These are phyloP conservation scores for Rutpela maculata DNA, from an alignment of 2,888 invertebrate species.

Conservation along the genomic window DNA sequence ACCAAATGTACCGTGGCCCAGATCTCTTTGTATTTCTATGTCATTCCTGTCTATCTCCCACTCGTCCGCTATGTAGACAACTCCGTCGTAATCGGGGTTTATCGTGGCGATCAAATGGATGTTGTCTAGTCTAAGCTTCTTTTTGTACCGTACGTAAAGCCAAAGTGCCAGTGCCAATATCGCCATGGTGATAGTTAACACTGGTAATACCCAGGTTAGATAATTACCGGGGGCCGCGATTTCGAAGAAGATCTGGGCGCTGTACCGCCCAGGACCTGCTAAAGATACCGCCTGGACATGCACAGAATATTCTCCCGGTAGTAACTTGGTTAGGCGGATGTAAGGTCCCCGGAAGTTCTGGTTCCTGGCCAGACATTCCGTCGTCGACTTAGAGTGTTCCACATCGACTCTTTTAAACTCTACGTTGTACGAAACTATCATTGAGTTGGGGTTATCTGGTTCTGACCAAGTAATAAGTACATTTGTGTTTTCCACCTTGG, in stretches of 20 bases:
- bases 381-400: conserved; percentile 68
- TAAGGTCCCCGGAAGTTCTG: conserved; percentile 2
- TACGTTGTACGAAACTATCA: conserved; percentile 79
- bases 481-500: conserved; percentile 52
- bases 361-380: conserved; percentile 74
- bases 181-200: conserved; percentile 53
- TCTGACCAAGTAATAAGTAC: conserved; percentile 76
- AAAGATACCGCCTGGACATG: conserved; percentile 78
- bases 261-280: conserved; percentile 75
- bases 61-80: conserved; percentile 79
- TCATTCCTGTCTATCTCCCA: conserved; percentile 83
- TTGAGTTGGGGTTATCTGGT: conserved; percentile 80
- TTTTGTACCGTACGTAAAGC: conserved; percentile 65
- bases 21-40: conserved; percentile 74
- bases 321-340: conserved; percentile 65
- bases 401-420: conserved; percentile 74
- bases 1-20: conserved; percentile 86
- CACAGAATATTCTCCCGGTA: conserved; percentile 77
- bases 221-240: conserved; percentile 50
- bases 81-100: conserved; percentile 79
- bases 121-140: conserved; percentile 67
- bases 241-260: conserved; percentile 59
- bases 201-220: conserved; percentile 36
- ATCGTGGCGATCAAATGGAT: conserved; percentile 76
- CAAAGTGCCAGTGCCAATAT: conserved; percentile 55